These are phyloP conservation scores for Cisticola juncidis DNA, from an alignment of 2,113 vertebrate genomes.

Conservation along the genomic window DNA sequence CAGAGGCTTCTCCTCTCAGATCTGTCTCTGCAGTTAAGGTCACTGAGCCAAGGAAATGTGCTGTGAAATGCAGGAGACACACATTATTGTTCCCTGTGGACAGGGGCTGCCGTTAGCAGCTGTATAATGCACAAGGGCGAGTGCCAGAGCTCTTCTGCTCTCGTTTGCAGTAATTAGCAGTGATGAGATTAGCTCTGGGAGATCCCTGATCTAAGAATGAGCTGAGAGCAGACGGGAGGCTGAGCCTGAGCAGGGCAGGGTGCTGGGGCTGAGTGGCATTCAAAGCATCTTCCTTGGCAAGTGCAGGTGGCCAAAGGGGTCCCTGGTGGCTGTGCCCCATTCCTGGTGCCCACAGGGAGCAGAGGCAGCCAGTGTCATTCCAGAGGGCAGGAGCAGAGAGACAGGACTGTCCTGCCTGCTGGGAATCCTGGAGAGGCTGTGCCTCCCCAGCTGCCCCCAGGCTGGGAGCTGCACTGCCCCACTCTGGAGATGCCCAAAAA, in stretches of 20 bases:
- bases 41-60: constrained; percentile 7
- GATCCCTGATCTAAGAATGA: neutral
- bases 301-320: neutral
- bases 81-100: neutral
- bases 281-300: neutral
- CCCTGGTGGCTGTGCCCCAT: neutral
- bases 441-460: neutral
- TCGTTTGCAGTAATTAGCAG: constrained; percentile 46
- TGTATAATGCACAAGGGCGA: constrained; percentile 43
- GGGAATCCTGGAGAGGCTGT: neutral
- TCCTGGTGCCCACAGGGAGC: neutral
- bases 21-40: constrained; percentile 9
- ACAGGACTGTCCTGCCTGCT: neutral
- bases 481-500: neutral
- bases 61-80: constrained; percentile 21
- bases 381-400: neutral
- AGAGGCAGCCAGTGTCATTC: neutral
- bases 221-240: neutral
- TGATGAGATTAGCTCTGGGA: constrained; percentile 53
- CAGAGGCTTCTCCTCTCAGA: neutral
- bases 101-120: neutral
- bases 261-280: neutral
- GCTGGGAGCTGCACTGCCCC: neutral
- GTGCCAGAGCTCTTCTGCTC: constrained; percentile 33
- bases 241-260: constrained; percentile 8